Percentiles rank a stretch among this genome's conserved stretches.
phyloP scores from a whole-genome alignment of 2,113 vertebrate species.

The Ornithorhynchus anatinus region DNA sequence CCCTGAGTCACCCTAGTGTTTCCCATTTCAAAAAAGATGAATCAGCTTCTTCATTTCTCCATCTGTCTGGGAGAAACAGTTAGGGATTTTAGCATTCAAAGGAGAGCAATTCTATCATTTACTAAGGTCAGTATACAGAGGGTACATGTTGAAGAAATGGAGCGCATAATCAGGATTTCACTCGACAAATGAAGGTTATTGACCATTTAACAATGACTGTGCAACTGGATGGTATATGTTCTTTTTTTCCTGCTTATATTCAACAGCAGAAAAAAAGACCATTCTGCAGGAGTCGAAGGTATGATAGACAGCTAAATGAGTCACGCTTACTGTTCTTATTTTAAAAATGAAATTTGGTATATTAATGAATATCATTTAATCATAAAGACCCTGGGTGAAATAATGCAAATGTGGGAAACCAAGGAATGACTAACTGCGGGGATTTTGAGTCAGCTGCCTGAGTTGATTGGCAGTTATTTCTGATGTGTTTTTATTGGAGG shows the following conservation, averaged over 20 bases:
- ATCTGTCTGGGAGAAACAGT: constrained; percentile 37
- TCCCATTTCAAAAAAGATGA: too few relatives aligned
- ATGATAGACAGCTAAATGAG: constrained; percentile 43
- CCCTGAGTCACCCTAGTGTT: too few relatives aligned
- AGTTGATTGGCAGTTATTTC: constrained; percentile 28
- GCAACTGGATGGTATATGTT: constrained; percentile 52
- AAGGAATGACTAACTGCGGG: constrained; percentile 30
- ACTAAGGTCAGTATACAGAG: constrained; percentile 35
- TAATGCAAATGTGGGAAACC: constrained; percentile 36
- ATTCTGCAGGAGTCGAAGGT: constrained; percentile 48
- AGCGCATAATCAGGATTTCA: constrained; percentile 47
- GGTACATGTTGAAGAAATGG: constrained; percentile 27
- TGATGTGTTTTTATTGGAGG: constrained; percentile 4
- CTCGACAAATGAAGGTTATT: constrained; percentile 54
- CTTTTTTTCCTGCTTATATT: constrained; percentile 50
- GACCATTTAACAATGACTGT: constrained; percentile 50
- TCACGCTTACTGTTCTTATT: constrained; percentile 56
- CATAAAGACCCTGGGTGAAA: constrained; percentile 41
- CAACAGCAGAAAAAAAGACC: constrained; percentile 60
- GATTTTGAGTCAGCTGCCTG: not conserved
- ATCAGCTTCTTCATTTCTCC: constrained; percentile 51
- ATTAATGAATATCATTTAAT: constrained; percentile 53
- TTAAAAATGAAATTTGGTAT: constrained; percentile 51
- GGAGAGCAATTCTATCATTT: constrained; percentile 46
- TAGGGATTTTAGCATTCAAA: constrained; percentile 15